These are phyloP conservation scores for Spinibarbus caldwelli DNA, from an alignment of 2,797 vertebrate genomes.

Conservation along the genomic window DNA sequence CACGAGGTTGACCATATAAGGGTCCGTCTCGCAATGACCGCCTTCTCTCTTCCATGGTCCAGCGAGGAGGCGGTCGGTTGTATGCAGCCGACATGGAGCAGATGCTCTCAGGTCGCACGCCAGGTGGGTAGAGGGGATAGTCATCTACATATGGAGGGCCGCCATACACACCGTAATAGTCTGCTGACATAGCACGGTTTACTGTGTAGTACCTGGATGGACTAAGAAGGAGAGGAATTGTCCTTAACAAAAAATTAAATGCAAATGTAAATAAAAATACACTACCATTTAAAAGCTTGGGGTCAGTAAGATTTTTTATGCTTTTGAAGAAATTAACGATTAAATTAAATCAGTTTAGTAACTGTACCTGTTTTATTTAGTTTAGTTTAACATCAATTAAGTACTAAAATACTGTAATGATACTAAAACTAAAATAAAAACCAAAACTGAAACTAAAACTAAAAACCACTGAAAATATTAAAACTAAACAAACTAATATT, in stretches of 20 bases:
- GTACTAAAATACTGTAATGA: background rate
- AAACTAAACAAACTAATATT: background rate
- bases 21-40: constrained; percentile 84
- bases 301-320: background rate
- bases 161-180: constrained; percentile 83
- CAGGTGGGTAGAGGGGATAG: constrained; percentile 85
- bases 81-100: constrained; percentile 89
- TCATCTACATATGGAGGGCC: constrained; percentile 86
- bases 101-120: constrained; percentile 91
- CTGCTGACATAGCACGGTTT: constrained; percentile 78
- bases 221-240: constrained; percentile 67
- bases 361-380: background rate
- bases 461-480: background rate
- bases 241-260: background rate
- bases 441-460: background rate
- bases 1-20: constrained; percentile 64
- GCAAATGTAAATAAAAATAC: background rate
- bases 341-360: background rate
- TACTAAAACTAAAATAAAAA: background rate
- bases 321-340: background rate
- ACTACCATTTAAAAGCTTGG: background rate
- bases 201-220: constrained; percentile 84
- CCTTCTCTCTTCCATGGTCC: constrained; percentile 85
- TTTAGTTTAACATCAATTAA: background rate
- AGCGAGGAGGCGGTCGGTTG: constrained; percentile 81